Evolutionary conservation across 2,113 vertebrate genomes (phyloP).

Genomic region (Lepus europaeus): DNA sequence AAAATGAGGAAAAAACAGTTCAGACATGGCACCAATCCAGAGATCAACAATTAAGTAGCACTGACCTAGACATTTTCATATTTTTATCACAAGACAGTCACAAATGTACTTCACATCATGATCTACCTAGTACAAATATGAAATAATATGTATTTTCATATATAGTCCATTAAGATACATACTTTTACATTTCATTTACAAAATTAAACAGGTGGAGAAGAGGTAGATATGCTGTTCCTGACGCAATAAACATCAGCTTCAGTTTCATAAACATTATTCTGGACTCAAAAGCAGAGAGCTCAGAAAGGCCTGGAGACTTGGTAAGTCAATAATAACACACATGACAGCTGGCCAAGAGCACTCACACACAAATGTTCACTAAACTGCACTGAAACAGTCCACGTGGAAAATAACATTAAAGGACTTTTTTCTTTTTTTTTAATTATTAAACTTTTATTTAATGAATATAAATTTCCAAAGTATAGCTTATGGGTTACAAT

Average conservation of each 20-base stretch:
- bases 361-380: not conserved
- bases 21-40: not conserved
- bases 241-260: not conserved
- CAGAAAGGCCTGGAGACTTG: not conserved
- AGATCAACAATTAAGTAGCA: not conserved
- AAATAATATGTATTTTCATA: constrained; percentile 1
- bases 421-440: not conserved
- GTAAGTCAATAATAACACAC: constrained; percentile 6
- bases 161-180: not conserved
- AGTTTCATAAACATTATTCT: constrained; percentile 4
- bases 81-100: not conserved
- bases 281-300: not conserved
- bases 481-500: too few species aligned
- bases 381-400: not conserved
- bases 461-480: too few species aligned
- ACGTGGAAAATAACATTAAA: constrained; percentile 6
- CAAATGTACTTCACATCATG: not conserved
- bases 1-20: not conserved
- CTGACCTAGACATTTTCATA: not conserved
- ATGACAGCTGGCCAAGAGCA: not conserved
- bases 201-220: not conserved
- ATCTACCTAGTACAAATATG: not conserved
- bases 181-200: constrained; percentile 18
- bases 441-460: too few species aligned
- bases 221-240: not conserved